phyloP scores from a whole-genome alignment of 2,113 vertebrate species.

The Python bivittatus region DNA sequence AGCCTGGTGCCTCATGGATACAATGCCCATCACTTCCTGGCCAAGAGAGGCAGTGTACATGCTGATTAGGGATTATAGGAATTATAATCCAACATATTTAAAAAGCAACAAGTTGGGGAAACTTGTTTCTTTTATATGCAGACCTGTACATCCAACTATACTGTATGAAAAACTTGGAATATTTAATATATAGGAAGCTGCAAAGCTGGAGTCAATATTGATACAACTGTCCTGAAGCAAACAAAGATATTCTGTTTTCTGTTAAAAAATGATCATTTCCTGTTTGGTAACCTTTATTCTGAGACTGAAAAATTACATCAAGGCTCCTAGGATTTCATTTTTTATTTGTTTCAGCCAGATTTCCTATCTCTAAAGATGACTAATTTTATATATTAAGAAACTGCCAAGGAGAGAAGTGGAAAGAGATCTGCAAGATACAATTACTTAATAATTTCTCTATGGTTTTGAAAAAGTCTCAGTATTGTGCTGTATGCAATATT shows the following conservation, averaged over 20 bases:
- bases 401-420: conserved; percentile 37
- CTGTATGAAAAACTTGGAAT: conserved; percentile 29
- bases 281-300: not conserved
- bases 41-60: not conserved
- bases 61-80: not conserved
- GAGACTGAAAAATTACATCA: conserved; percentile 10
- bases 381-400: conserved; percentile 41
- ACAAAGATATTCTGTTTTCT: conserved; percentile 16
- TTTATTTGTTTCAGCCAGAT: conserved; percentile 25
- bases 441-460: conserved; percentile 43
- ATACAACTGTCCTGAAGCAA: conserved; percentile 36
- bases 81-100: not conserved
- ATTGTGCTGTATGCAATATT: conserved; percentile 59
- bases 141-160: conserved; percentile 23
- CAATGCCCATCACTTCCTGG: not conserved
- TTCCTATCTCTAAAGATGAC: conserved; percentile 35
- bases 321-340: conserved; percentile 29
- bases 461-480: conserved; percentile 50
- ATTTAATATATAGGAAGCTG: conserved; percentile 14
- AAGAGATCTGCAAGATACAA: conserved; percentile 45
- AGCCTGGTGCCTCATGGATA: not conserved
- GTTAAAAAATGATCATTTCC: conserved; percentile 21
- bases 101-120: not conserved
- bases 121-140: conserved; percentile 4
- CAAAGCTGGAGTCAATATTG: not conserved